These are phyloP conservation scores for Argyra leucocephala DNA, from an alignment of 2,888 invertebrate genomes.

Conservation along the genomic window DNA sequence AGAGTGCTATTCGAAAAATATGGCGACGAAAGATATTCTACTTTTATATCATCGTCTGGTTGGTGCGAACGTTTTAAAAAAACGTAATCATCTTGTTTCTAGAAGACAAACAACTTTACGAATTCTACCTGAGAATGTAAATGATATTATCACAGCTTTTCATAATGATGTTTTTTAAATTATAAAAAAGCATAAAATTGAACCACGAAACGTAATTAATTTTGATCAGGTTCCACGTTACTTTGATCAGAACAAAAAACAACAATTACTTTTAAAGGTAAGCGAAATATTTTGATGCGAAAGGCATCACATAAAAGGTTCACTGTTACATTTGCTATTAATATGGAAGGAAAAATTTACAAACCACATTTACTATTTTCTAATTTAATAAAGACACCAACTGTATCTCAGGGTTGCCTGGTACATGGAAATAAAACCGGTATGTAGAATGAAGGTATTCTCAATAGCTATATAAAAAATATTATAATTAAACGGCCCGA, in stretches of 20 bases:
- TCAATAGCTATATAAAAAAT: conserved; percentile 10
- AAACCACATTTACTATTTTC: conserved; percentile 12
- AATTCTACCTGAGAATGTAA: conserved; percentile 9
- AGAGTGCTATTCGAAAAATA: conserved; percentile 12
- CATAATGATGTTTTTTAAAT: conserved; percentile 9
- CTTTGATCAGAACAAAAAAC: conserved; percentile 12
- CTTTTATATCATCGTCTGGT: conserved; percentile 11
- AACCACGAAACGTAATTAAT: conserved; percentile 12
- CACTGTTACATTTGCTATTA: conserved; percentile 13
- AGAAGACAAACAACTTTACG: conserved; percentile 10
- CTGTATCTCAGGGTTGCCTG: conserved; percentile 3
- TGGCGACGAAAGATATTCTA: conserved; percentile 7
- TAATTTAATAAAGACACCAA: conserved; percentile 12
- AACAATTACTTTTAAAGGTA: conserved; percentile 13
- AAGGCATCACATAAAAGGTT: conserved; percentile 13
- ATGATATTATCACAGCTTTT: conserved; percentile 11
- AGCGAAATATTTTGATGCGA: conserved; percentile 11
- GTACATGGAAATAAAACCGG: conserved; percentile 6
- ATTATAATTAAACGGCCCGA: conserved; percentile 11
- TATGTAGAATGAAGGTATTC: conserved; percentile 12
- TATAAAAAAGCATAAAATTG: conserved; percentile 9
- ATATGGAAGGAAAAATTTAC: conserved; percentile 12
- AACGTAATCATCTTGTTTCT: conserved; percentile 12
- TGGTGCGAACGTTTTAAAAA: conserved; percentile 14
- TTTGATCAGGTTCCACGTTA: conserved; percentile 14